Evolutionary conservation across 2,888 invertebrate genomes (phyloP), one percentile per base, ranked within the genome.

Genomic region (Acronicta psi): DNA sequence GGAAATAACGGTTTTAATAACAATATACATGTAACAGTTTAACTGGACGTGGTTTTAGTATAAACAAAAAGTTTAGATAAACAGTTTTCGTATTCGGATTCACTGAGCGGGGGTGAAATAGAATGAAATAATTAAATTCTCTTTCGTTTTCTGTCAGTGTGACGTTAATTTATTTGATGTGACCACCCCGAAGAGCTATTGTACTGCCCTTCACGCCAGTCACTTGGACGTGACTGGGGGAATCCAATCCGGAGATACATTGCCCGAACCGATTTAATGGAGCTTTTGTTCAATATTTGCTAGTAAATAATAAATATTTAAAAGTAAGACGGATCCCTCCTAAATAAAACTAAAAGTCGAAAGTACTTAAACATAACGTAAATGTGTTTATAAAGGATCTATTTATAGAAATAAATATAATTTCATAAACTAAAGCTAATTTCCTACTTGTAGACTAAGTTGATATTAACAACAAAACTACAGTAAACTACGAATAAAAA

Each of bases 171-270:
- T 88, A 89, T 88, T 77, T 85, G 84, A 80, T 80, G 77, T 82
- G 86, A 82, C 86, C 88, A 87, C 90, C 91, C 90, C 83, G 81
- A 77, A 81, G 73, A 69, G 70, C 85, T 82, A 86, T 91, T 91
- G 89, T 90, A 73, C 82, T 79, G 80, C 85, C 83, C 88, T 91
- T 84, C 84, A 89, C 80, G 91, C 85, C 89, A 89, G 83, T 89
- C 90, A 88, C 75, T 82, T 68, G 77, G 84, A 87, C 87, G 80
- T 81, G 82, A 82, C 80, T 79, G 75, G 87, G 87, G 91, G 89
- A 86, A 83, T 75, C 71, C 77, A 82, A 85, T 84, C 79, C 72
- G 75, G 71, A 75, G 76, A 80, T 73, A 72, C 78, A 86, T 86
- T 87, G 87, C 88, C 80, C 82, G 80, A 80, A 82, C 75, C 75